Evolutionary conservation across 2,888 invertebrate genomes (phyloP), one percentile per base, ranked within the genome.

Genomic region (Harmothoe impar): DNA sequence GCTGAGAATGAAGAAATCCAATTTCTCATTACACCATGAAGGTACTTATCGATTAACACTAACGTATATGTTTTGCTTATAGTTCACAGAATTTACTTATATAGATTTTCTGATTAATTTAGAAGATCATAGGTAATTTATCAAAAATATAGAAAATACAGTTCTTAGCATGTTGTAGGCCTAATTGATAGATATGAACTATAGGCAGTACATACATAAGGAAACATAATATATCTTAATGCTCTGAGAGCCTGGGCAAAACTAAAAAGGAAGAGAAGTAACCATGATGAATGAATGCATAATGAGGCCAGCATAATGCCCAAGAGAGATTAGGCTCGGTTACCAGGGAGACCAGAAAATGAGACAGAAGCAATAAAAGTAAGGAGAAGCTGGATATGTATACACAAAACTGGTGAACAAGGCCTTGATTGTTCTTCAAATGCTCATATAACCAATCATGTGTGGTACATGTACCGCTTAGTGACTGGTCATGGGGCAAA

Each of bases 111-210:
- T 43, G 43, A 43, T 43, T 43, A 10, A 43, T 43, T 43, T 7
- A 43, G 10, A 10, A 43, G 43, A 43, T 7, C 10, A 43, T 7
- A 10, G 43, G 43, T 43, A 43, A 43, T 43, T 3, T 10, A 43
- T 43, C 43, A n/a, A n/a, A n/a, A n/a, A n/a, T 43, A 7, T 3
- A 43, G 43, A 43, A 7, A 10, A 43, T 43, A 43, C 10, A 43
- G 43, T 43, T 77, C 29, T 77, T 3, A 25, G 77, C 31, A 77
- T 10, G 5, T 29, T 17, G 15, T 15, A 31, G 25, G n/a, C n/a
- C n/a, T n/a, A n/a, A n/a, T 23, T 81, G 35, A 81, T 81, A 81
- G 1, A 43, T 81, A 17, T 81, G 35, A 81, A 81, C 81, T 81
- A 81, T 81, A 81, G n/a, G 17, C 43, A 81, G 81, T 15, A 43